Conservation (phyloP, 2,888 invertebrate genomes). For the Acanthosepion pharaonis region DNA sequence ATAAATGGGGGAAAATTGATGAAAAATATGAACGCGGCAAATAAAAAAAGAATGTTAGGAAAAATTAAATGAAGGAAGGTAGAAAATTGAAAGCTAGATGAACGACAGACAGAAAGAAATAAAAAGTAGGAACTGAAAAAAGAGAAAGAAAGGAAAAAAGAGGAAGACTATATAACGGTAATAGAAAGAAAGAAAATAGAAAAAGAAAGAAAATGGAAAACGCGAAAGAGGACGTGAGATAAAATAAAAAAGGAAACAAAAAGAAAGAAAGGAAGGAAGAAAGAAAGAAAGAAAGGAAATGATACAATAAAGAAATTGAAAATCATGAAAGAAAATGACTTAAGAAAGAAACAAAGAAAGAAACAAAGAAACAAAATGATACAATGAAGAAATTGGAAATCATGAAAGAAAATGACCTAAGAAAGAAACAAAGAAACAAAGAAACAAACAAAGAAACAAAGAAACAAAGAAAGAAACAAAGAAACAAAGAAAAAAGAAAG, state of each 20-base stretch:
- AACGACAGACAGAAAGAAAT: neutral
- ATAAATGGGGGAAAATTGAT: neutral
- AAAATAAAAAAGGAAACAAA: too few species aligned
- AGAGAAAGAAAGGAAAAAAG: neutral
- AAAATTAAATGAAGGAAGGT: neutral
- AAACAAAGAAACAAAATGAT: neutral
- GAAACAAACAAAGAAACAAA: neutral
- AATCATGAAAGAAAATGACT: too few species aligned
- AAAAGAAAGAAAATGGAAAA: neutral
- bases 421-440: neutral
- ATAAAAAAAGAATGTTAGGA: neutral
- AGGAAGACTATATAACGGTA: neutral
- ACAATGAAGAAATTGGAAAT: neutral
- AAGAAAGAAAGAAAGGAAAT: neutral
- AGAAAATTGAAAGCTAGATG: neutral
- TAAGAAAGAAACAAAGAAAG: neutral
- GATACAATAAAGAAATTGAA: too few species aligned
- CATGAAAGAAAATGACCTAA: neutral
- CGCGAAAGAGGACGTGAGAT: neutral
- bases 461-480: neutral
- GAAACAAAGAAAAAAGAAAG: neutral
- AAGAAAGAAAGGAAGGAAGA: neutral
- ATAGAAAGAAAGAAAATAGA: neutral
- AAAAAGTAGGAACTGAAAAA: neutral
- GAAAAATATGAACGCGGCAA: neutral